Evolutionary conservation across 1,140 invertebrate species (phyloP).

Genomic region (Ctenoplectra terminalis): DNA sequence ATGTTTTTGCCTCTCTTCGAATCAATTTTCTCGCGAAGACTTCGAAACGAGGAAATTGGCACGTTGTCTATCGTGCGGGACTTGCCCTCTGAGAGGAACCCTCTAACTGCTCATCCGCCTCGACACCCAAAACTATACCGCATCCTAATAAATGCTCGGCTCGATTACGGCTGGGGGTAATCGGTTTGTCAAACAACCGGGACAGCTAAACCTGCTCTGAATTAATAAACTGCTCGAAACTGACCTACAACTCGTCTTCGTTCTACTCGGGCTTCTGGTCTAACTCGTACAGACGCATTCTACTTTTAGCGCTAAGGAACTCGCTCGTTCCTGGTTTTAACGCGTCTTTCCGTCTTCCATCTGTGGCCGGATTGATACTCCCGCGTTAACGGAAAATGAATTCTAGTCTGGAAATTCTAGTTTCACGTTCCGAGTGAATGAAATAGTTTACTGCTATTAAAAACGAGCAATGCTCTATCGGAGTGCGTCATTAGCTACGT

Average conservation of each 20-base stretch:
- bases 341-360: neutral
- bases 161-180: conserved; percentile 41
- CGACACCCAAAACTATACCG: conserved; percentile 52
- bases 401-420: neutral
- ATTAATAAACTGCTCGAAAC: conserved; percentile 50
- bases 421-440: neutral
- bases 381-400: neutral
- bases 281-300: conserved; percentile 34
- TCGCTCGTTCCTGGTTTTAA: neutral
- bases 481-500: neutral
- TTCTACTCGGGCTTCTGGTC: conserved; percentile 11
- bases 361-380: neutral
- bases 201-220: conserved; percentile 43
- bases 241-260: conserved; percentile 43
- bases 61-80: too few species aligned
- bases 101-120: conserved; percentile 34
- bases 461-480: neutral
- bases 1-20: neutral
- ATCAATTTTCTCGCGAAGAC: neutral
- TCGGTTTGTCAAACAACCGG: conserved; percentile 56
- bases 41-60: conserved; percentile 27
- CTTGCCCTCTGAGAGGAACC: neutral
- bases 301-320: neutral
- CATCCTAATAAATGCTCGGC: conserved; percentile 56
- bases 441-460: neutral